Evolutionary conservation across 1,140 invertebrate genomes (phyloP), one percentile per base, ranked within the genome.

Genomic region (Drosophila busckii): DNA sequence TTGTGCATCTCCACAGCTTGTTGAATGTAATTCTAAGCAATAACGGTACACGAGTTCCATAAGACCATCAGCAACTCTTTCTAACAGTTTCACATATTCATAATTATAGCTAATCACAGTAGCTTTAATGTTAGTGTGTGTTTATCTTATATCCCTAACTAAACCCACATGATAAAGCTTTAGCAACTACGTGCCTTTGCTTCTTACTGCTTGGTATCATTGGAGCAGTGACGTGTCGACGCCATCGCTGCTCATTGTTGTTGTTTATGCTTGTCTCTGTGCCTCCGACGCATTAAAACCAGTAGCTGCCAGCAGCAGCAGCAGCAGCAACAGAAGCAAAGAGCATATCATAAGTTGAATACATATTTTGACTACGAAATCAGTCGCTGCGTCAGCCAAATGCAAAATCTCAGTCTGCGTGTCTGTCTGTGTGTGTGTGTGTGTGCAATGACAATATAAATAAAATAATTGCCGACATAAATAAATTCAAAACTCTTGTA

Each of bases 281-380:
- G n/a, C n/a, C n/a, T n/a, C n/a, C 7, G 50, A 15, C 17, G 26
- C 19, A 53, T 48, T 20, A 82, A 69, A 50, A 73, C 63, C 75
- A 80, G 75, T 80, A 80, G 75, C 75, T 12, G 19, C 19, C 46
- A 15, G 35, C 34, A 29, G 40, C 31, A 12, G 32, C 17, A 17
- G 41, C 42, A 16, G 20, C 22, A 44, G 37, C 66, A 48, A 62
- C 58, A 67, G 56, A 73, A 70, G 54, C 59, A 29, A 45, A 45
- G 40, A 49, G 63, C 67, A 60, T 26, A 78, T 78, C 71, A 78
- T 76, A 66, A 69, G 64, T 49, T 73, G 73, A 32, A 41, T 69
- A 84, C 78, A 73, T 84, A 84, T 84, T 84, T 84, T 84, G 80
- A 84, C 80, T 84, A 84, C 80, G 66, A 84, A 80, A 73, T 73